Percentiles rank a stretch among this genome's conserved stretches.
These are phyloP conservation scores for Bambusicola thoracicus DNA, from an alignment of 2,113 vertebrate genomes.

Conservation along the genomic window DNA sequence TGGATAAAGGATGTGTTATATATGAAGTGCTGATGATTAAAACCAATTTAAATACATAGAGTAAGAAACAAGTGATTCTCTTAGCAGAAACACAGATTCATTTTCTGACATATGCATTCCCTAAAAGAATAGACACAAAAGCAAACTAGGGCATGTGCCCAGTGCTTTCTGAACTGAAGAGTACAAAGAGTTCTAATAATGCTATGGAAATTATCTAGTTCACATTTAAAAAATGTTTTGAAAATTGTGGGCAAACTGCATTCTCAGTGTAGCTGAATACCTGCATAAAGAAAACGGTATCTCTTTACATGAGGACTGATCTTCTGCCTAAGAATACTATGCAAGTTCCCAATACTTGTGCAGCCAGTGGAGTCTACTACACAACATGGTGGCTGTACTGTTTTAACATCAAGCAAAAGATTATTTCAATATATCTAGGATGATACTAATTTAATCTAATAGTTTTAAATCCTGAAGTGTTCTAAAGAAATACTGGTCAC, in stretches of 20 bases:
- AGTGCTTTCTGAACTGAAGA: not conserved
- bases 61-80: conserved; percentile 73
- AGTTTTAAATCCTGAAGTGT: not conserved
- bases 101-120: conserved; percentile 66
- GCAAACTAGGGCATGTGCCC: not conserved
- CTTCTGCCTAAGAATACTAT: not conserved
- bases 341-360: not conserved
- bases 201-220: not conserved
- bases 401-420: not conserved
- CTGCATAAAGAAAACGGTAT: not conserved
- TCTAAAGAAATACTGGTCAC: not conserved
- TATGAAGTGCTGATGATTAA: conserved; percentile 78
- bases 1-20: conserved; percentile 73
- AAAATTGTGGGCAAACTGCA: not conserved
- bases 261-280: not conserved
- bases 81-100: conserved; percentile 48
- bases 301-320: not conserved
- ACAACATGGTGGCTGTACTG: not conserved
- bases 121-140: conserved; percentile 4
- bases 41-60: conserved; percentile 77
- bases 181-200: not conserved
- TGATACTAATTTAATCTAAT: not conserved
- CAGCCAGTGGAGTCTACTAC: not conserved
- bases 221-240: not conserved
- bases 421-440: not conserved